A percentile compares a stretch with the other conserved stretches of the same genome.
These are phyloP conservation scores for Eumerus sabulonum DNA, from an alignment of 2,888 invertebrate genomes.

Conservation along the genomic window DNA sequence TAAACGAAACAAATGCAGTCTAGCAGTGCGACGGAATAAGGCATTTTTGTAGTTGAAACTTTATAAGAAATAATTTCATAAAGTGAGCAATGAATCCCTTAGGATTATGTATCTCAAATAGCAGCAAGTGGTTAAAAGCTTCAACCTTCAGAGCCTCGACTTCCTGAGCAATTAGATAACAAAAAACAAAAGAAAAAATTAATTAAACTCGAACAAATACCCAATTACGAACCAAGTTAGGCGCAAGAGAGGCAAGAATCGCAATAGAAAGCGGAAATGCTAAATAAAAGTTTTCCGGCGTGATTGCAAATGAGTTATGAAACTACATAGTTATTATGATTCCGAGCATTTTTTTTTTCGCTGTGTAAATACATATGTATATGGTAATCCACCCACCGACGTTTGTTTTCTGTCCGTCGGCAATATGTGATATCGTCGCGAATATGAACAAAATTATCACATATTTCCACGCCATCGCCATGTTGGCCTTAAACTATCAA, in stretches of 20 bases:
- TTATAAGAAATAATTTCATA: conserved; percentile 44
- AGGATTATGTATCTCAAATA: conserved; percentile 33
- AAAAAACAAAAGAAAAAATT: too few relatives aligned
- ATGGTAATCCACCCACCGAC: conserved; percentile 49
- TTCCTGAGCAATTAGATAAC: too few relatives aligned
- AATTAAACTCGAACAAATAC: too few relatives aligned
- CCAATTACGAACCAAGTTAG: too few relatives aligned
- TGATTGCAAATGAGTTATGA: conserved; percentile 15
- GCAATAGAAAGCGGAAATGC: too few relatives aligned
- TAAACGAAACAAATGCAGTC: conserved; percentile 39
- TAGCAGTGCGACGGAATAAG: conserved; percentile 5
- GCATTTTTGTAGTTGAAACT: conserved; percentile 21
- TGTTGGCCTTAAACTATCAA: background rate
- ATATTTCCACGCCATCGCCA: conserved; percentile 26
- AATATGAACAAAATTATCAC: background rate
- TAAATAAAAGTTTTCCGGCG: background rate
- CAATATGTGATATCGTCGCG: conserved; percentile 3
- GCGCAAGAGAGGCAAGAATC: too few relatives aligned
- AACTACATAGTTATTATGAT: too few relatives aligned
- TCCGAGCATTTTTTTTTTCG: too few relatives aligned
- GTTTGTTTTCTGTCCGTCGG: conserved; percentile 53
- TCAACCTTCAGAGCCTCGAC: conserved; percentile 19
- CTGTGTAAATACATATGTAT: too few relatives aligned
- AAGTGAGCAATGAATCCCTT: conserved; percentile 35
- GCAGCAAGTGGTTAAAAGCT: conserved; percentile 35